Evolutionary conservation across 2,888 invertebrate genomes (phyloP).

Genomic region (Willowsia nigromaculata): DNA sequence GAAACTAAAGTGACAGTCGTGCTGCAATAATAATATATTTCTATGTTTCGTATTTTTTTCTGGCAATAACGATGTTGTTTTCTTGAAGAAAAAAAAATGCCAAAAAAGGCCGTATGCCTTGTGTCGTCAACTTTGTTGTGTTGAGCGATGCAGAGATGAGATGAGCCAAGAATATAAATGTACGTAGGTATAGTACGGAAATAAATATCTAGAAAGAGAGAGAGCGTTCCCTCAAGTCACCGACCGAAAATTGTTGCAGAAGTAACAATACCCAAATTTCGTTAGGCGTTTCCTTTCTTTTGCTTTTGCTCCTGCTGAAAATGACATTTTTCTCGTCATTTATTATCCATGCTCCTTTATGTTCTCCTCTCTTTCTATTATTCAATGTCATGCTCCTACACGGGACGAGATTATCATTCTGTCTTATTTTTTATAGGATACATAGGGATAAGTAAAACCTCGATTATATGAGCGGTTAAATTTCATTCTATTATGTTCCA

Average conservation of each 20-base stretch:
- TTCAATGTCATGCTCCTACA: slow-evolving; percentile 23
- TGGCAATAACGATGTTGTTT: slow-evolving; percentile 9
- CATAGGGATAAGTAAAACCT: too few relatives aligned
- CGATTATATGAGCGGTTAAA: too few relatives aligned
- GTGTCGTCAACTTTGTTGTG: background rate
- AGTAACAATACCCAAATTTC: slow-evolving; percentile 38
- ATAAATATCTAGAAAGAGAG: too few relatives aligned
- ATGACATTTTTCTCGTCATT: slow-evolving; percentile 48
- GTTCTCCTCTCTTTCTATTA: background rate
- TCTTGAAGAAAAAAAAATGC: background rate
- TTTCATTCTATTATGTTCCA: too few relatives aligned
- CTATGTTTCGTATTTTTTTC: background rate
- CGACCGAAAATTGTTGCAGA: background rate
- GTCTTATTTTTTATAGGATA: slow-evolving; percentile 10
- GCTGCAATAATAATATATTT: slow-evolving; percentile 38
- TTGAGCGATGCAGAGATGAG: too few relatives aligned
- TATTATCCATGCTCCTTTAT: slow-evolving; percentile 11
- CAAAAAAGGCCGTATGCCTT: background rate
- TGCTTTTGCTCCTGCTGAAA: slow-evolving; percentile 12
- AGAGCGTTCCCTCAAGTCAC: background rate
- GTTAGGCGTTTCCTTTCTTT: slow-evolving; percentile 5
- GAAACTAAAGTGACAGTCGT: slow-evolving; percentile 38
- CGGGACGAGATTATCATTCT: background rate
- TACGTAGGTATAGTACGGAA: too few relatives aligned
- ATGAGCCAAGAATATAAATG: too few relatives aligned